Evolutionary conservation across 2,113 vertebrate species (phyloP).

Genomic region (Drymodes brunneopygia): DNA sequence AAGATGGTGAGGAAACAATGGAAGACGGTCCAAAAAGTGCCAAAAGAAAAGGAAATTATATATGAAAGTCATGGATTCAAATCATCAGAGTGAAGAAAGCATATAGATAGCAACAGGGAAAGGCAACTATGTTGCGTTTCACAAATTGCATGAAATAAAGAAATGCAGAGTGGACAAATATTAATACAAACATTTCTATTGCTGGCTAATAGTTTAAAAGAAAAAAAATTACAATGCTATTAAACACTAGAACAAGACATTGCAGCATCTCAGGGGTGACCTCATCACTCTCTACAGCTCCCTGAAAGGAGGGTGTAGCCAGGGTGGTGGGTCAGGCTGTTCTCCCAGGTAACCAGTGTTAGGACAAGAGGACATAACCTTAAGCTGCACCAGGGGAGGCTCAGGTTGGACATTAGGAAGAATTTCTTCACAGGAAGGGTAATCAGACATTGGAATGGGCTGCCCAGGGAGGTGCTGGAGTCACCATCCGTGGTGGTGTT

Average conservation of each 20-base stretch:
- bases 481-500: background rate
- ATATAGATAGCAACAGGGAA: background rate
- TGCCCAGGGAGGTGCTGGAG: background rate
- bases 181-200: background rate
- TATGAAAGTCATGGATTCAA: background rate
- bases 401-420: background rate
- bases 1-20: background rate
- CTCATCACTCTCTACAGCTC: background rate
- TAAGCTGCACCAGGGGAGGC: background rate
- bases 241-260: background rate
- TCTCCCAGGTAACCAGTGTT: accelerated
- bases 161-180: background rate
- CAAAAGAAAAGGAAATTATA: background rate
- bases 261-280: background rate
- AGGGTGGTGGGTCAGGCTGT: background rate
- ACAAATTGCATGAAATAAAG: background rate
- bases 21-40: background rate
- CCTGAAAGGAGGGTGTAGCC: background rate
- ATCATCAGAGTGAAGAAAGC: background rate
- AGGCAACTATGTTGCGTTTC: background rate
- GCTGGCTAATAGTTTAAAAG: background rate
- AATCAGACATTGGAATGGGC: background rate
- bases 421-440: background rate
- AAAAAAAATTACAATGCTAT: background rate
- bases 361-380: background rate